Conservation (phyloP, 1,140 invertebrate species). For the Caenorhabditis brenneri region DNA sequence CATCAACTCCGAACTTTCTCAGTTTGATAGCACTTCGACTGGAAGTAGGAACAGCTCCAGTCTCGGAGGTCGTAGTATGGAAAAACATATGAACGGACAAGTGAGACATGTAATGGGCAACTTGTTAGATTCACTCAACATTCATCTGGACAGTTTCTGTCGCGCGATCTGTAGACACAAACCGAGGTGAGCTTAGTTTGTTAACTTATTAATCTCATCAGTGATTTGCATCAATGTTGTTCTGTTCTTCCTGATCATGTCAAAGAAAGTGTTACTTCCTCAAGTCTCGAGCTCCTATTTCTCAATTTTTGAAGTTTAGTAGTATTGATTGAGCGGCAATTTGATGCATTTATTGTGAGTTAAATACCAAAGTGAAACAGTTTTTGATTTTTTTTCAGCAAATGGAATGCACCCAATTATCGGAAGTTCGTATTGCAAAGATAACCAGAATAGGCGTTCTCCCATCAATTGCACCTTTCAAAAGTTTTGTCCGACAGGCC, state of each 20-base stretch:
- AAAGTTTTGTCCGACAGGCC: not conserved
- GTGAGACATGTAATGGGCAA: constrained; percentile 59
- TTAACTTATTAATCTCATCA: too few relatives aligned
- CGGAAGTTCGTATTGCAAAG: constrained; percentile 78
- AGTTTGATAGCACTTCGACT: constrained; percentile 54
- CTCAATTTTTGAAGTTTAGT: constrained; percentile 85
- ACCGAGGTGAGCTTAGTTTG: too few relatives aligned
- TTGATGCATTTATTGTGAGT: constrained; percentile 85
- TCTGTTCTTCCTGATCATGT: constrained; percentile 86
- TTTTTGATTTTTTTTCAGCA: constrained; percentile 73
- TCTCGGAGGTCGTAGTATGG: constrained; percentile 75
- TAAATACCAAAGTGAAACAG: not conserved
- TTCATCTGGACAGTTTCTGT: constrained; percentile 59
- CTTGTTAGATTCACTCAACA: constrained; percentile 64
- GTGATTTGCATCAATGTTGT: constrained; percentile 85
- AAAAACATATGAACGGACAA: constrained; percentile 72
- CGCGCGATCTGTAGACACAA: constrained; percentile 56
- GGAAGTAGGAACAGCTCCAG: constrained; percentile 58
- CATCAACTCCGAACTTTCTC: constrained; percentile 76
- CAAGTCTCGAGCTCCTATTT: constrained; percentile 89
- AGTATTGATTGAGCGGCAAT: constrained; percentile 90
- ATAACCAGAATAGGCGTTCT: constrained; percentile 82
- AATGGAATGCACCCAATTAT: constrained; percentile 82
- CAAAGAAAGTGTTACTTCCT: constrained; percentile 86
- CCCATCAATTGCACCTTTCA: constrained; percentile 44